These are phyloP conservation scores for Acomys russatus DNA, from an alignment of 2,797 vertebrate genomes.

Conservation along the genomic window DNA sequence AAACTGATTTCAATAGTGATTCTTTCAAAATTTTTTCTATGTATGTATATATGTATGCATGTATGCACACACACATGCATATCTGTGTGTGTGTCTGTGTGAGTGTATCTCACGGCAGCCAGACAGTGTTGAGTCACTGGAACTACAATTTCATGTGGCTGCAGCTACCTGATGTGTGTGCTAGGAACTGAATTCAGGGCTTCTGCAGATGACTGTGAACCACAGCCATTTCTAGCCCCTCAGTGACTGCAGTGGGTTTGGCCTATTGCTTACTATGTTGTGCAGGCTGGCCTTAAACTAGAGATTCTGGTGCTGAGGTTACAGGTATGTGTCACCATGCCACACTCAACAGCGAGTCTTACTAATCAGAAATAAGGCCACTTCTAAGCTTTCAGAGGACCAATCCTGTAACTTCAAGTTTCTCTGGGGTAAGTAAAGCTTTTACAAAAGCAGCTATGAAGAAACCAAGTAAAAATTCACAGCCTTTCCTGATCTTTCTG, in stretches of 20 bases:
- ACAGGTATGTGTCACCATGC: background rate
- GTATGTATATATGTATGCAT: background rate
- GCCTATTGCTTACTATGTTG: background rate
- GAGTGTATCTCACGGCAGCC: background rate
- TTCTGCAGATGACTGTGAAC: background rate
- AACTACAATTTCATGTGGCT: conserved; percentile 55
- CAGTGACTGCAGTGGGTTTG: background rate
- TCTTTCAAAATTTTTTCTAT: background rate
- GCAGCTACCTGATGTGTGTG: background rate
- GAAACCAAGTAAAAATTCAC: background rate
- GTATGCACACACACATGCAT: too few species aligned
- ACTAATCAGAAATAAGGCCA: conserved; percentile 57
- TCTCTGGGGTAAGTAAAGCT: conserved; percentile 61
- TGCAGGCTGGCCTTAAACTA: background rate
- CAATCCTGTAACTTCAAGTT: conserved; percentile 43
- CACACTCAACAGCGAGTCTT: background rate
- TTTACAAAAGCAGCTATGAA: conserved; percentile 22
- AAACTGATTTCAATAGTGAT: background rate
- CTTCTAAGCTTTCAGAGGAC: conserved; percentile 53
- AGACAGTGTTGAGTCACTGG: conserved; percentile 72
- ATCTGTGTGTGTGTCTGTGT: background rate
- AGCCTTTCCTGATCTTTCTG: background rate
- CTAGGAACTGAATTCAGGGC: background rate
- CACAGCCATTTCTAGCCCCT: background rate
- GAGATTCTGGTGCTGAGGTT: background rate